A percentile compares a stretch with the other conserved stretches of the same genome.
phyloP scores from a whole-genome alignment of 2,888 invertebrate species.

The Synanthedon myopaeformis region DNA sequence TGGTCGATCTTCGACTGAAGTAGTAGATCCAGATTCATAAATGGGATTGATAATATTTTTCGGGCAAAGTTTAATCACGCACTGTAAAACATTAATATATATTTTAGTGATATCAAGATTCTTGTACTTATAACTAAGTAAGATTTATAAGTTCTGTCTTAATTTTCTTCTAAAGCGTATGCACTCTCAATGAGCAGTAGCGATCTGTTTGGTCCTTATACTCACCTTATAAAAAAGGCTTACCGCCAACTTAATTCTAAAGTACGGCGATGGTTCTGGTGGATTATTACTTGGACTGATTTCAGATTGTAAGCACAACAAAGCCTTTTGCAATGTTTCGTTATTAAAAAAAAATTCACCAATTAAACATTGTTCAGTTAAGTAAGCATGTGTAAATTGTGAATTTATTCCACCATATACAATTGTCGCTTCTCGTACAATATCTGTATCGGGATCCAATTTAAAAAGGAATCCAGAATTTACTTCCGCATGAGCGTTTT shows the following conservation, averaged over 20 bases:
- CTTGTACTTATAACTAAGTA: background rate
- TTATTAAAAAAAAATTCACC: slow-evolving; percentile 43
- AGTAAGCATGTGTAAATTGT: slow-evolving; percentile 38
- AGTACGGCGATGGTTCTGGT: slow-evolving; percentile 53
- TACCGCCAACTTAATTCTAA: slow-evolving; percentile 68
- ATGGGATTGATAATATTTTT: slow-evolving; percentile 39
- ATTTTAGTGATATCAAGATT: background rate
- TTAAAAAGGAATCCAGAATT: slow-evolving; percentile 75
- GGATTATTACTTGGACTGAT: slow-evolving; percentile 6
- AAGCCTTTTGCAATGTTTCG: slow-evolving; percentile 36
- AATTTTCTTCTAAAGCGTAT: too few relatives aligned
- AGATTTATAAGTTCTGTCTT: too few relatives aligned
- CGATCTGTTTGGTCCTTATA: too few relatives aligned
- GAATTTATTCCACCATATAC: slow-evolving; percentile 67
- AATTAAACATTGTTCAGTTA: slow-evolving; percentile 52
- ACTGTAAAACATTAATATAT: slow-evolving; percentile 29
- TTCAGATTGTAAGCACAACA: background rate
- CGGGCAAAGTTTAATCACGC: slow-evolving; percentile 62
- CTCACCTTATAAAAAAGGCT: slow-evolving; percentile 73
- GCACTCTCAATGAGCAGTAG: too few relatives aligned
- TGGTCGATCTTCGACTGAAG: slow-evolving; percentile 24
- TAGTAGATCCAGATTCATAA: slow-evolving; percentile 53
- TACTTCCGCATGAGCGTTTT: slow-evolving; percentile 76
- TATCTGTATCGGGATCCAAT: slow-evolving; percentile 33
- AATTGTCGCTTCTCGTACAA: slow-evolving; percentile 47